A percentile compares a stretch with the other conserved stretches of the same genome.
These are phyloP conservation scores for Homarus americanus DNA, from an alignment of 1,140 invertebrate species.

Conservation along the genomic window DNA sequence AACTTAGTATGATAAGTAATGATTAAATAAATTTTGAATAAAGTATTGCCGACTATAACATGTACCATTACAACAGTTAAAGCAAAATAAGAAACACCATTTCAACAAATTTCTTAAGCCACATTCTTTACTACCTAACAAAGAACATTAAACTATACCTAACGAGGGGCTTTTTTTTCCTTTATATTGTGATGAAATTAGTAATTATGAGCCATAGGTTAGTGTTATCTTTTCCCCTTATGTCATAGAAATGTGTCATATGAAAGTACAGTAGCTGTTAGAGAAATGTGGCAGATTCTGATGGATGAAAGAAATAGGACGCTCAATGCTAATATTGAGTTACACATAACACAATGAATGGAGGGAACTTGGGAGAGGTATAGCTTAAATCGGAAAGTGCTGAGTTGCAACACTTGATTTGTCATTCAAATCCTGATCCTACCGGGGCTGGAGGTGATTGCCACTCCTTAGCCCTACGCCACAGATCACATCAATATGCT, in stretches of 20 bases:
- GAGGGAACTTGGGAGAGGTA: constrained; percentile 25
- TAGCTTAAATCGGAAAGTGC: background rate
- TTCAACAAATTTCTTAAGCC: background rate
- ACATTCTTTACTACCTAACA: constrained; percentile 24
- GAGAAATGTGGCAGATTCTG: background rate
- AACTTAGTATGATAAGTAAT: constrained; percentile 4
- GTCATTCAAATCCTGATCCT: constrained; percentile 1
- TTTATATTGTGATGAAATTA: constrained; percentile 33
- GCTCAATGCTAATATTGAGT: background rate
- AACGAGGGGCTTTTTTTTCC: constrained; percentile 4
- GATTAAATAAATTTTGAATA: constrained; percentile 14
- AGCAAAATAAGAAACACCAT: background rate
- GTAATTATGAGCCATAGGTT: constrained; percentile 21
- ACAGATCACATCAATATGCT: background rate
- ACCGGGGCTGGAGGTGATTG: background rate
- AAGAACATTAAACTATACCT: constrained; percentile 43
- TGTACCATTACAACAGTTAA: constrained; percentile 23
- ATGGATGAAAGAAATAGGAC: background rate
- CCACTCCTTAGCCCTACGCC: background rate
- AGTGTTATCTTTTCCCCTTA: background rate
- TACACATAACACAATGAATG: constrained; percentile 17
- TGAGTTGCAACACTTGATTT: background rate
- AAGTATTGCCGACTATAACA: constrained; percentile 10
- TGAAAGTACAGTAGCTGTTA: background rate
- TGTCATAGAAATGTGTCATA: constrained; percentile 8